Evolutionary conservation across 35 echinoderm and acorn worm species (phyloP).

Genomic region (Anneissia japonica): DNA sequence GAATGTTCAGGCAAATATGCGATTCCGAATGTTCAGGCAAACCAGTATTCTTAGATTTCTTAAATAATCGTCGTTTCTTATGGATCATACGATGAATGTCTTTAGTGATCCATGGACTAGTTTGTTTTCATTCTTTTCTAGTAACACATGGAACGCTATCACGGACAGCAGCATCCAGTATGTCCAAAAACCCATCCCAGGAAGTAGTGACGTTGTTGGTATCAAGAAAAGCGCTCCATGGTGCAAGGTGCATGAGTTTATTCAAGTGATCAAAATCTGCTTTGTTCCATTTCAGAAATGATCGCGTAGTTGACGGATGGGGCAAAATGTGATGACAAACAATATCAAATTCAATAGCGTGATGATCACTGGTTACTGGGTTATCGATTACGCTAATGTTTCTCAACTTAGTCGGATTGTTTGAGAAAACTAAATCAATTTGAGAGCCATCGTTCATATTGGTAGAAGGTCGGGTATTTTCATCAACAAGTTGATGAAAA

Average conservation of each 20-base stretch:
- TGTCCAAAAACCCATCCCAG: conserved; percentile 5
- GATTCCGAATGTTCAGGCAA: not conserved
- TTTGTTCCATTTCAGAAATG: not conserved
- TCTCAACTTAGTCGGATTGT: too few relatives aligned
- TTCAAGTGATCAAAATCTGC: conserved; percentile 37
- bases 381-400: too few relatives aligned
- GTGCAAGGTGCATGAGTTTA: conserved; percentile 7
- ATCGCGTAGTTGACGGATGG: conserved; percentile 21
- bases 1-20: not conserved
- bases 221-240: conserved; percentile 22
- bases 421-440: too few relatives aligned
- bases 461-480: too few relatives aligned
- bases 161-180: conserved; percentile 21
- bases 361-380: too few relatives aligned
- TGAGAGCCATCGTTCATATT: too few relatives aligned
- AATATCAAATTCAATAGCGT: too few relatives aligned
- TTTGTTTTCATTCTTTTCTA: not conserved
- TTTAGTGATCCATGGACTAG: not conserved
- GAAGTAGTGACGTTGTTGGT: conserved; percentile 2
- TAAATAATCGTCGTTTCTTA: not conserved
- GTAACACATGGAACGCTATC: conserved; percentile 9
- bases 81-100: not conserved
- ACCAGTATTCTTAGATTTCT: not conserved
- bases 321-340: too few relatives aligned
- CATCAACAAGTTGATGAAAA: too few relatives aligned